phyloP scores from a whole-genome alignment of 1,140 invertebrate species.

The Cylas formicarius region DNA sequence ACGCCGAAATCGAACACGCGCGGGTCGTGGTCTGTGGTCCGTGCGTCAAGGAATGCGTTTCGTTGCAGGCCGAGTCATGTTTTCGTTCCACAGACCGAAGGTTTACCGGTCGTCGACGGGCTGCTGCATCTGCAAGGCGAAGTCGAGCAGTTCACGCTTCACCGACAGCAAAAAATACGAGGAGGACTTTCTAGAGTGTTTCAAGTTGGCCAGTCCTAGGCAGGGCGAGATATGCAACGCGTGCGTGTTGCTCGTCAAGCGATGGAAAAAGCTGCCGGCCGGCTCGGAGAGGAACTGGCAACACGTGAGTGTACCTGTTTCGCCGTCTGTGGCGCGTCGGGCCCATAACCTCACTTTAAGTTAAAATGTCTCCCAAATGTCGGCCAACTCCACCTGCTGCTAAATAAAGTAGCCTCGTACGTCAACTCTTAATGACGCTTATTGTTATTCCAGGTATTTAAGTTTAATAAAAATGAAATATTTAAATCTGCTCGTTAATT shows the following conservation, averaged over 20 bases:
- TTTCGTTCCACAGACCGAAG: slow-evolving; percentile 84
- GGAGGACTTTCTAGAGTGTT: slow-evolving; percentile 76
- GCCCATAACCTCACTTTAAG: background rate
- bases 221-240: slow-evolving; percentile 85
- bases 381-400: background rate
- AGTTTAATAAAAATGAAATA: no score
- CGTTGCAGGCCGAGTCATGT: no score
- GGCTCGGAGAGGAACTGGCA: slow-evolving; percentile 75
- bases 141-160: slow-evolving; percentile 81
- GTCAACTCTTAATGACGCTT: no score
- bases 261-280: slow-evolving; percentile 75
- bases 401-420: no score
- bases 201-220: slow-evolving; percentile 66
- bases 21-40: no score
- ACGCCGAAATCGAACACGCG: no score
- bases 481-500: no score
- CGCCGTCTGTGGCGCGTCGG: background rate
- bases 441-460: no score
- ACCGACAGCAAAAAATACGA: slow-evolving; percentile 84
- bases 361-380: background rate
- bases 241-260: slow-evolving; percentile 76
- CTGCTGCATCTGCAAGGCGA: slow-evolving; percentile 84
- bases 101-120: slow-evolving; percentile 77
- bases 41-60: no score
- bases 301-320: slow-evolving; percentile 58